These are phyloP conservation scores for Mimachlamys varia DNA, from an alignment of 2,888 invertebrate genomes.

Conservation along the genomic window DNA sequence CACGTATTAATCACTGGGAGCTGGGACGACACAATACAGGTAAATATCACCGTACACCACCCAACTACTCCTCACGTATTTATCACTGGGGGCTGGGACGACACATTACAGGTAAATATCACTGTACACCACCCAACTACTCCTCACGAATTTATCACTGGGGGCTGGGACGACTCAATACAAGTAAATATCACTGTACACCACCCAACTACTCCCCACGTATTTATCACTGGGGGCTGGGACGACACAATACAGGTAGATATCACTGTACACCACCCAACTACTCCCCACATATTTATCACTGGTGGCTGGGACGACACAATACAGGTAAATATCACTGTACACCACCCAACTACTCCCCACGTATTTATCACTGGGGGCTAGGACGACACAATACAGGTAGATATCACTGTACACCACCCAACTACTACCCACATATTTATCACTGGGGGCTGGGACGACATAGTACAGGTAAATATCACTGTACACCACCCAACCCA, in stretches of 20 bases:
- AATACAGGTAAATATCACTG: conserved; percentile 80
- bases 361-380: conserved; percentile 80
- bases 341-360: conserved; percentile 77
- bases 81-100: conserved; percentile 81
- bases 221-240: conserved; percentile 81
- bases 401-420: conserved; percentile 79
- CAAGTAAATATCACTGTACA: conserved; percentile 80
- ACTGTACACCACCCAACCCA: no score
- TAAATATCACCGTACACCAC: no score
- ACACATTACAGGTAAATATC: conserved; percentile 81
- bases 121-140: conserved; percentile 78
- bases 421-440: conserved; percentile 76
- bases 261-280: conserved; percentile 79
- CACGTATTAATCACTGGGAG: conserved; percentile 80
- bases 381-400: conserved; percentile 81
- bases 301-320: conserved; percentile 82
- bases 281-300: conserved; percentile 76
- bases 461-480: conserved; percentile 81
- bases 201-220: conserved; percentile 75
- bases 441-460: conserved; percentile 81
- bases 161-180: conserved; percentile 81
- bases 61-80: conserved; percentile 76
- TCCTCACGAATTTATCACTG: conserved; percentile 78
- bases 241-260: conserved; percentile 81
- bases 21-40: conserved; percentile 81